Base-by-base conservation (phyloP, 2,797 vertebrate species). In the Micromesistius poutassou region DNA sequence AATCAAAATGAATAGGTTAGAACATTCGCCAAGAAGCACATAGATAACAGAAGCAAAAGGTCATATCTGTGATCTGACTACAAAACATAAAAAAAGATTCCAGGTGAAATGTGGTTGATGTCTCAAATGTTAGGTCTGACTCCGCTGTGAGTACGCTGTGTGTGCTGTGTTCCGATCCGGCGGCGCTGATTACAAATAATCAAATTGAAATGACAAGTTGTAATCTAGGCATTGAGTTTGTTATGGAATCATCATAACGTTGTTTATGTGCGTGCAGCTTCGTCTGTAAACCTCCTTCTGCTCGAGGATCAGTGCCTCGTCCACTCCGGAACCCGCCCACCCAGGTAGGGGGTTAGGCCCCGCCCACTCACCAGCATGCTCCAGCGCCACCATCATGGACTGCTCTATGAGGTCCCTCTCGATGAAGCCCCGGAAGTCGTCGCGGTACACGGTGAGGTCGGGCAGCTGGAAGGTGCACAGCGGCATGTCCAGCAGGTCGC, bases 391-490 rank as follows among this genome's bases (percentile, higher is more conserved):
- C 94, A 99, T 94, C 97, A 98, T 99, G 0, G 97, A 98, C 92
- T 98, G 97, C 87, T 99, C 98, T 0, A 99, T 99, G 9, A 99
- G 96, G 78, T 99, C 98, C 5, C 97, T 88, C 91, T 99, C 97
- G 3, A 98, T 96, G 95, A 99, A 99, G 90, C 91, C 93, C 4
- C 97, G 96, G 90, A 99, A 99, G 28, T 98, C 97, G 8, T 98
- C 97, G 0, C 90, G 89, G 92, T 98, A 99, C 30, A 96, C 90
- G 0, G 96, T 98, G 89, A 99, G 95, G 93, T 99, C 97, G 0
- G 98, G 98, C 76, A 99, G 95, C 90, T 99, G 97, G 94, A 99
- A 99, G 82, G 98, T 98, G 93, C 96, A 99, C 75, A 98, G 88
- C 0, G 98, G 98, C 62, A 95, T 98, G 92, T 99, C 97, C 92